These are phyloP conservation scores for Hylaeus anthracinus DNA, from an alignment of 1,140 invertebrate species.

Conservation along the genomic window DNA sequence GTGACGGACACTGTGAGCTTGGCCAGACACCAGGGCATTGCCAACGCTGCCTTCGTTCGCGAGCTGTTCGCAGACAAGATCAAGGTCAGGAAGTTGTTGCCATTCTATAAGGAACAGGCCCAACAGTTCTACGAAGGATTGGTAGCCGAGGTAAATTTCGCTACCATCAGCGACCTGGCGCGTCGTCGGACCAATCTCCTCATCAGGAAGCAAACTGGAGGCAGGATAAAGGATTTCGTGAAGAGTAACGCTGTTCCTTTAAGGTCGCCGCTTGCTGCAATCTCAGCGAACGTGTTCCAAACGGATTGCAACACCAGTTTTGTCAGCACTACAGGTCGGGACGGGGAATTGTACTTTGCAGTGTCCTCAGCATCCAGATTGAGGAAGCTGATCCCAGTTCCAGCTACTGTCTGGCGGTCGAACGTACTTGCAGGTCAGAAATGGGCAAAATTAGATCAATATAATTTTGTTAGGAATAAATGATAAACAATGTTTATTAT, in stretches of 20 bases:
- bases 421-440: constrained; percentile 85
- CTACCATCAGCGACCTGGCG: constrained; percentile 88
- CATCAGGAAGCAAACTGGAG: constrained; percentile 89
- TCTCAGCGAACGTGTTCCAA: constrained; percentile 90
- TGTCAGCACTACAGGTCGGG: constrained; percentile 86
- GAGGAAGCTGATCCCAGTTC: constrained; percentile 89
- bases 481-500: too few relatives aligned
- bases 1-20: constrained; percentile 87
- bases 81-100: constrained; percentile 87
- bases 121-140: constrained; percentile 92
- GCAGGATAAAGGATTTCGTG: constrained; percentile 88
- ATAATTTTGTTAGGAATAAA: too few relatives aligned
- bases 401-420: constrained; percentile 88
- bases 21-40: constrained; percentile 85
- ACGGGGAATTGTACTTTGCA: constrained; percentile 92
- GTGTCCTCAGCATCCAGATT: constrained; percentile 89
- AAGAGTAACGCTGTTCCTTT: constrained; percentile 86
- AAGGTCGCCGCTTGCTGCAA: constrained; percentile 87
- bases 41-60: constrained; percentile 88
- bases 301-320: constrained; percentile 88
- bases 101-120: constrained; percentile 92
- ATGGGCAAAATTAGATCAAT: too few relatives aligned
- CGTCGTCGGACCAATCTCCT: constrained; percentile 89
- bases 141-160: constrained; percentile 91
- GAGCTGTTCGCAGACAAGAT: constrained; percentile 89